Evolutionary conservation across 1,140 invertebrate genomes (phyloP).

Genomic region (Leptinotarsa undecemlineata): DNA sequence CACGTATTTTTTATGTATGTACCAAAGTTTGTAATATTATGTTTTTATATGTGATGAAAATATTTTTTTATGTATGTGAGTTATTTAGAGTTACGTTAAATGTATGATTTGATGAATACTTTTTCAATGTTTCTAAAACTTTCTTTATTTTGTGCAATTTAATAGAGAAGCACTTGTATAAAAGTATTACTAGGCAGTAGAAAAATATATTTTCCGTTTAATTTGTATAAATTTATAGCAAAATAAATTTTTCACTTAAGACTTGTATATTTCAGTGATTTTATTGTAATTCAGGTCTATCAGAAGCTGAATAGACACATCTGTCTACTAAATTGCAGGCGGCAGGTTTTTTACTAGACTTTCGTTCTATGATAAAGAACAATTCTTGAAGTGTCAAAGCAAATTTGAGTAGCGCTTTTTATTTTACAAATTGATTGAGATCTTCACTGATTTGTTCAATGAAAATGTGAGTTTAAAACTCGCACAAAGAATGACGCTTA

Average conservation of each 20-base stretch:
- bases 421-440: no score
- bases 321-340: no score
- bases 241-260: slow-evolving; percentile 26
- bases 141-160: slow-evolving; percentile 26
- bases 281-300: no score
- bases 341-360: no score
- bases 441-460: no score
- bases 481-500: no score
- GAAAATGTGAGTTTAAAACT: no score
- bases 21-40: slow-evolving; percentile 23
- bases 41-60: slow-evolving; percentile 25
- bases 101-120: slow-evolving; percentile 3
- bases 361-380: no score
- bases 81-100: slow-evolving; percentile 1
- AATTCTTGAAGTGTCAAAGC: no score
- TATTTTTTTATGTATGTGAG: slow-evolving; percentile 18
- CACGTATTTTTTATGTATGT: slow-evolving; percentile 16
- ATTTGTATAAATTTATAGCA: slow-evolving; percentile 29
- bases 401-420: no score
- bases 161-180: slow-evolving; percentile 21
- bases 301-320: no score
- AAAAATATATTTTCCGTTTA: slow-evolving; percentile 27
- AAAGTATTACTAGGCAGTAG: slow-evolving; percentile 27
- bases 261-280: neutral
- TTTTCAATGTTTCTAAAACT: neutral